A percentile compares a stretch with the other conserved stretches of the same genome.
These are phyloP conservation scores for Raja brachyura DNA, from an alignment of 2,113 vertebrate species.

Conservation along the genomic window DNA sequence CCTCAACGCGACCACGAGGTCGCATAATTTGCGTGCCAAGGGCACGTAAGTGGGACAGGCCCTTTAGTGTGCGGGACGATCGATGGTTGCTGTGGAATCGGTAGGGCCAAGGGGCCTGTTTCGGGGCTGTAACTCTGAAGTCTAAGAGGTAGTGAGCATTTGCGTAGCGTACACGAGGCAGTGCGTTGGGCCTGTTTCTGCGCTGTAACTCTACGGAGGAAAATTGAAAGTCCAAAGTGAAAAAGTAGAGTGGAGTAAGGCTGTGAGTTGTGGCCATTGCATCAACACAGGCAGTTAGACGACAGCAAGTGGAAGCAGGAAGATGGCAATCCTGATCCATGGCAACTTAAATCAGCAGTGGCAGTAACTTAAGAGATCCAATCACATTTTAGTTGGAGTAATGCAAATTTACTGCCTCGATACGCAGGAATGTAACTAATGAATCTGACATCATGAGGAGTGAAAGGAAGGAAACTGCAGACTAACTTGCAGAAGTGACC, in stretches of 20 bases:
- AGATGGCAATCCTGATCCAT: conserved; percentile 20
- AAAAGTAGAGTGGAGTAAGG: neutral
- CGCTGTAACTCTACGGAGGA: too few species aligned
- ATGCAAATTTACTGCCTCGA: conserved; percentile 23
- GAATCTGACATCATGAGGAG: neutral
- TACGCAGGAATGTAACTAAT: neutral
- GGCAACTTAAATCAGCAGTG: conserved; percentile 24
- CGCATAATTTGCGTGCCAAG: too few species aligned
- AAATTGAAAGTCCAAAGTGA: too few species aligned
- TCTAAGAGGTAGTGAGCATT: too few species aligned
- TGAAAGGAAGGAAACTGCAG: neutral
- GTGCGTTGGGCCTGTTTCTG: too few species aligned
- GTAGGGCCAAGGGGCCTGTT: too few species aligned
- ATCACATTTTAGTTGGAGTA: conserved; percentile 23
- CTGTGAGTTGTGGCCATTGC: neutral
- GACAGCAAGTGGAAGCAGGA: conserved; percentile 16
- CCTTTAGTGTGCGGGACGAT: too few species aligned
- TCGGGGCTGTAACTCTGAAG: too few species aligned
- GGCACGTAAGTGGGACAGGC: too few species aligned
- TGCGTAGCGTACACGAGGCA: too few species aligned
- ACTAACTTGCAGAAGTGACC: neutral
- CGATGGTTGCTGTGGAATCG: too few species aligned
- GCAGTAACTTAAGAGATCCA: conserved; percentile 25
- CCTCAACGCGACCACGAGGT: too few species aligned
- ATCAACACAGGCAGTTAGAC: neutral